Evolutionary conservation across 2,888 invertebrate species (phyloP).

Genomic region (Acronicta aceris): DNA sequence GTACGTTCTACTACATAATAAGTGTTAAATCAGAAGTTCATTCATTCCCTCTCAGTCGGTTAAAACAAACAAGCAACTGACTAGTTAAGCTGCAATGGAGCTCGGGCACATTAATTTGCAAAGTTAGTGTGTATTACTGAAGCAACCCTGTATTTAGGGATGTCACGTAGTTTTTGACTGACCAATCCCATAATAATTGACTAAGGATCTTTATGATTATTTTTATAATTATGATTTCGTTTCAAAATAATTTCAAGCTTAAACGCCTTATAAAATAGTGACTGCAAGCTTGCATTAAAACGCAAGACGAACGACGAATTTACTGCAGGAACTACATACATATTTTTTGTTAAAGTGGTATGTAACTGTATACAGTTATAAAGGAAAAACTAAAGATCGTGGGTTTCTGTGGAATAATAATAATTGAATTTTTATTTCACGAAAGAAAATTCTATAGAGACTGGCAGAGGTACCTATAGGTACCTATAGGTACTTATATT

Average conservation of each 20-base stretch:
- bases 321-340: neutral
- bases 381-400: too few species aligned
- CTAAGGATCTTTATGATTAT: too few species aligned
- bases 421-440: too few species aligned
- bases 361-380: too few species aligned
- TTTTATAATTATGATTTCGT: too few species aligned
- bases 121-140: slow-evolving; percentile 39
- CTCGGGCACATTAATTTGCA: slow-evolving; percentile 40
- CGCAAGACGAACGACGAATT: neutral
- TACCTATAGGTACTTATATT: too few species aligned
- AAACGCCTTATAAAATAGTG: neutral
- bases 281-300: neutral
- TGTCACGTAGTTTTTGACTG: slow-evolving; percentile 7
- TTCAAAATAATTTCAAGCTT: neutral
- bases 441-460: too few species aligned
- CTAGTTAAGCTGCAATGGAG: slow-evolving; percentile 32
- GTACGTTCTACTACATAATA: too few species aligned
- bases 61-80: slow-evolving; percentile 26
- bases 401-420: too few species aligned
- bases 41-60: slow-evolving; percentile 6
- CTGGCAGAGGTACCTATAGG: too few species aligned
- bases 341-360: too few species aligned
- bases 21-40: slow-evolving; percentile 2
- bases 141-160: slow-evolving; percentile 17
- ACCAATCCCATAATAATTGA: too few species aligned